A percentile compares a stretch with the other conserved stretches of the same genome.
Evolutionary conservation across 1,140 invertebrate genomes (phyloP).

Genomic region (Lanistes nyassanus): DNA sequence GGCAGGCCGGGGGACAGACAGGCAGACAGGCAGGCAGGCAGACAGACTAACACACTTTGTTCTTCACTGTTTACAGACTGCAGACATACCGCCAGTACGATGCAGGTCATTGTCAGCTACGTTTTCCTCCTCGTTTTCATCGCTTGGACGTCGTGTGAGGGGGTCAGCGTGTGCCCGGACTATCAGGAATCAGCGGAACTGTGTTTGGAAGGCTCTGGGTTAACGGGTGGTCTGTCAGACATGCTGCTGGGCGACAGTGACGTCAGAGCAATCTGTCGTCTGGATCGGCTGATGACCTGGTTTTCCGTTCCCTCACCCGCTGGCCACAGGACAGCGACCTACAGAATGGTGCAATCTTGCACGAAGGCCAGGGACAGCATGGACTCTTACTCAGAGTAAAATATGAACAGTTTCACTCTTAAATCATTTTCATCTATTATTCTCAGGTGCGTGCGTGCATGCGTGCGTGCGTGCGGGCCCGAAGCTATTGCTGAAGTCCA

Average conservation of each 20-base stretch:
- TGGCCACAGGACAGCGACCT: background rate
- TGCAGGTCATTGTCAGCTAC: background rate
- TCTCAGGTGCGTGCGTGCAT: background rate
- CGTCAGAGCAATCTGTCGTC: background rate
- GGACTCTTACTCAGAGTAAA: background rate
- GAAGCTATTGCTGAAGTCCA: too few species aligned
- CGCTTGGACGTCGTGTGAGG: background rate
- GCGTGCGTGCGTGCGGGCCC: background rate
- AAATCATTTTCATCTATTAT: background rate
- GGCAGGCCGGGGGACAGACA: background rate
- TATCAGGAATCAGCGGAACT: background rate
- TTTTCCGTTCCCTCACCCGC: background rate
- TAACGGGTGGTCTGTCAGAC: too few species aligned
- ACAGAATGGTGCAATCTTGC: background rate
- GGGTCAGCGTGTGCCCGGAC: background rate
- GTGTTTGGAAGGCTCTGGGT: too few species aligned
- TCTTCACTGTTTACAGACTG: background rate
- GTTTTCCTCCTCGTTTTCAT: background rate
- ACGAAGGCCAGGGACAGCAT: too few species aligned
- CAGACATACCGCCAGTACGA: background rate
- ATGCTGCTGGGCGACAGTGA: too few species aligned
- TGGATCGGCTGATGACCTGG: background rate
- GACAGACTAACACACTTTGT: background rate
- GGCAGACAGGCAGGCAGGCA: constrained; percentile 7
- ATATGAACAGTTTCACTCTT: background rate